A percentile compares a stretch with the other conserved stretches of the same genome.
phyloP scores from a whole-genome alignment of 2,797 vertebrate species.

The Enteromius viviparus region DNA sequence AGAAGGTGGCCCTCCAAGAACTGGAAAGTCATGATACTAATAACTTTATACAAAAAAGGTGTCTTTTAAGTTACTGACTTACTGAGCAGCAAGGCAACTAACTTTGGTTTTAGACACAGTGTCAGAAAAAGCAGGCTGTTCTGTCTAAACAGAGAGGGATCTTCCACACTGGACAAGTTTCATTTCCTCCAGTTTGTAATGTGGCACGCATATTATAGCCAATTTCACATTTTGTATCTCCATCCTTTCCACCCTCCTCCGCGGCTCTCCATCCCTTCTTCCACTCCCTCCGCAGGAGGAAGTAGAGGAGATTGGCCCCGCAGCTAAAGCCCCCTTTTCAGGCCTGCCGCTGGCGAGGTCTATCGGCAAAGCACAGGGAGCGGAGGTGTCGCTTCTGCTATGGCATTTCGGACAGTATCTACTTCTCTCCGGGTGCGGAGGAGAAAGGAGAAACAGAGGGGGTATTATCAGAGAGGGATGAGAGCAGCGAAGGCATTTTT shows the following conservation, averaged over 20 bases:
- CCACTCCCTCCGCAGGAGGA: conserved; percentile 72
- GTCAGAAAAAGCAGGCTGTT: conserved; percentile 29
- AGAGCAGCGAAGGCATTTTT: conserved; percentile 87
- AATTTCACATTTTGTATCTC: conserved; percentile 76
- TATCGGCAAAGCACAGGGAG: conserved; percentile 85
- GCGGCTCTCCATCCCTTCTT: conserved; percentile 63
- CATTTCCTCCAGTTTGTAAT: conserved; percentile 35
- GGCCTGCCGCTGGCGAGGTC: conserved; percentile 77
- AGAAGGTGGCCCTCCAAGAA: background rate
- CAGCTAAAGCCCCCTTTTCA: conserved; percentile 85
- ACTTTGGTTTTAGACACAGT: conserved; percentile 41
- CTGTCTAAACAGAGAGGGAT: conserved; percentile 64
- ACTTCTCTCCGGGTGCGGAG: conserved; percentile 81
- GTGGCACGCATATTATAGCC: conserved; percentile 66
- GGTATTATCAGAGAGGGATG: conserved; percentile 87
- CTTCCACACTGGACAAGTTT: conserved; percentile 47
- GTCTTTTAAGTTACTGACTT: background rate
- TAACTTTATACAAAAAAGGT: background rate
- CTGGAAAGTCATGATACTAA: background rate
- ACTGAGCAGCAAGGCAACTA: background rate
- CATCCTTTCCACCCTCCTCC: conserved; percentile 74
- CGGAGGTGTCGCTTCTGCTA: conserved; percentile 85
- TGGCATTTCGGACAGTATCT: conserved; percentile 89
- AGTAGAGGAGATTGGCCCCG: conserved; percentile 81
- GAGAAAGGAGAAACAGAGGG: conserved; percentile 84